Base-by-base conservation (phyloP, 2,113 vertebrate species). In the Chloebia gouldiae region DNA sequence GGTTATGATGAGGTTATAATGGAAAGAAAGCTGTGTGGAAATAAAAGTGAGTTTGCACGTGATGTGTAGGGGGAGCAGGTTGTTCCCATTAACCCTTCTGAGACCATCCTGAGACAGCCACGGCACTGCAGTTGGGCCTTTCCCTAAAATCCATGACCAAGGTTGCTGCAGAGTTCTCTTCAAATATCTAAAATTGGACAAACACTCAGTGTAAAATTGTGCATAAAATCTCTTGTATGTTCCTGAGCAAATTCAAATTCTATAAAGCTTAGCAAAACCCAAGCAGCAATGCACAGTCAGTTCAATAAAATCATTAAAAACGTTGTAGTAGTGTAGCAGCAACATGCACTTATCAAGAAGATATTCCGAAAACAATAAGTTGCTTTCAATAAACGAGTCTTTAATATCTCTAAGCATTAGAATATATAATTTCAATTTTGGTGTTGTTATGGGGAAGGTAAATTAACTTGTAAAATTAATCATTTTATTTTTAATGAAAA, bases 391-490 rank as follows among this genome's bases (percentile, higher is more conserved):
- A 97, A 97, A 94, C 0, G 50, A 91, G 79, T 91, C 87, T 97
- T 97, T 97, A 97, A 97, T 97, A 97, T 97, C 90, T 96, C 89
- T 92, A 90, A 96, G 95, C 91, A 96, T 92, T 93, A 94, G 73
- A 97, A 93, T 97, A 95, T 97, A 98, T 98, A 98, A 97, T 97
- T 98, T 98, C 92, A 95, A 94, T 97, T 97, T 98, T 89, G 50
- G 60, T 96, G 70, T 64, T 97, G 86, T 93, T 95, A 96, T 45
- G 39, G 96, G 93, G 77, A 97, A 92, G 97, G 96, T 97, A 98
- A 97, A 98, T 98, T 97, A 97, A 97, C 96, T 97, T 97, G 92
- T 96, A 93, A 97, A 98, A 98, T 98, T 98, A 98, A 98, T 98
- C 31, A 97, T 97, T 98, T 97, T 98, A 94, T 98, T 97, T 97